Conservation (phyloP, 2,888 invertebrate species). For the Pseudanteris insignis region DNA sequence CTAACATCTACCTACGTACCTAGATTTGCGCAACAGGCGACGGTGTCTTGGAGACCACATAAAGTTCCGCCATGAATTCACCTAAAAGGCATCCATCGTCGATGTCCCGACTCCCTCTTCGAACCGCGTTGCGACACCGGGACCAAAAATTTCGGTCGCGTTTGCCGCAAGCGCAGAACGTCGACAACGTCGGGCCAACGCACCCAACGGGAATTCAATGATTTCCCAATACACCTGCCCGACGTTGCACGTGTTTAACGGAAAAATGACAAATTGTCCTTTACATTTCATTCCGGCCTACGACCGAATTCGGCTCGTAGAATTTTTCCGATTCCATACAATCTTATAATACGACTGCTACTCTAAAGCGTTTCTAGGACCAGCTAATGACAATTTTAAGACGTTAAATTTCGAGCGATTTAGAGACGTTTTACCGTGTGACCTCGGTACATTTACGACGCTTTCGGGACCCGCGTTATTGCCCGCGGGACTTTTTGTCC, state of each 20-base stretch:
- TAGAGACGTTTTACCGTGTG: no score
- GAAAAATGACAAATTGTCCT: conserved; percentile 30
- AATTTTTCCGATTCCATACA: no score
- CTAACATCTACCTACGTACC: conserved; percentile 48
- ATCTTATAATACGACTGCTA: no score
- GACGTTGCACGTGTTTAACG: conserved; percentile 5
- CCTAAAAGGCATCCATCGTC: conserved; percentile 43
- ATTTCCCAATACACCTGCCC: conserved; percentile 11
- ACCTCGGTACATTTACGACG: no score
- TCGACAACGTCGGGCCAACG: conserved; percentile 30
- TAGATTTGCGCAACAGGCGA: conserved; percentile 52
- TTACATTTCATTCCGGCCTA: conserved; percentile 30
- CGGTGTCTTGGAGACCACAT: conserved; percentile 45
- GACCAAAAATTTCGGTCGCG: conserved; percentile 25
- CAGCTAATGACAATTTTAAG: no score
- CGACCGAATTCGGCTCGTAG: no score
- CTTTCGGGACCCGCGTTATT: no score
- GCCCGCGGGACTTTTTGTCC: conserved; percentile 6
- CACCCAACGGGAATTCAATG: conserved; percentile 33
- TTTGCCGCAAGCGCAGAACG: conserved; percentile 23
- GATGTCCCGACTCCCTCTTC: conserved; percentile 18
- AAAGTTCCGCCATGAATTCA: conserved; percentile 46
- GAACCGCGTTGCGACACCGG: conserved; percentile 27
- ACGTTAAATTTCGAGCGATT: no score
- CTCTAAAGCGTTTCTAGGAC: no score